phyloP scores from a whole-genome alignment of 2,888 invertebrate genomes.

The Orthosia cruda region DNA sequence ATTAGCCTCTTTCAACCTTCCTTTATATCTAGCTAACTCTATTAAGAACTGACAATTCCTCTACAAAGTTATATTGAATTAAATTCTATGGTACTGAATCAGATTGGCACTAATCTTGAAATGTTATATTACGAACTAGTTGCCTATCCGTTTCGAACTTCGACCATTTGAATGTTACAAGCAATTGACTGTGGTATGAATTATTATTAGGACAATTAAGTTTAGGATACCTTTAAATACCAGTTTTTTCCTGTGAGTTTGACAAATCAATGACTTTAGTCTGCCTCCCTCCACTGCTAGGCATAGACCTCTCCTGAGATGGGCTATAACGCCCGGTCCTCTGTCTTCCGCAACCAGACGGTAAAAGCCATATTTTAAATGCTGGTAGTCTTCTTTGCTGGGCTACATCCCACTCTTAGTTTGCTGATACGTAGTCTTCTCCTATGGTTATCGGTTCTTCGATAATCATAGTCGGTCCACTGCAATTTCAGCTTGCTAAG shows the following conservation, averaged over 20 bases:
- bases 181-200: slow-evolving; percentile 2
- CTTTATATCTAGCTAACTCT: neutral
- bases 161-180: slow-evolving; percentile 19
- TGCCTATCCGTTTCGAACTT: slow-evolving; percentile 15
- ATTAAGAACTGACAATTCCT: slow-evolving; percentile 7
- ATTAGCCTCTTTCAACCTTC: slow-evolving; percentile 1
- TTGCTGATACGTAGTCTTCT: too few relatives aligned
- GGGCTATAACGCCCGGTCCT: neutral
- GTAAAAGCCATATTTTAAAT: too few relatives aligned
- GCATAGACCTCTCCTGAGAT: neutral
- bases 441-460: too few relatives aligned
- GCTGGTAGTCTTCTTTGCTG: too few relatives aligned
- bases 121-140: neutral
- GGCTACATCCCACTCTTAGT: too few relatives aligned
- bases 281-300: neutral
- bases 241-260: too few relatives aligned
- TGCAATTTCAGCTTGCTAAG: too few relatives aligned
- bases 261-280: neutral
- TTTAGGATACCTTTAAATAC: too few relatives aligned
- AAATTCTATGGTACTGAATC: slow-evolving; percentile 20
- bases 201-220: neutral
- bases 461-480: too few relatives aligned
- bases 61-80: slow-evolving; percentile 32
- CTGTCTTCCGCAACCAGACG: neutral
- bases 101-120: slow-evolving; percentile 31